Evolutionary conservation across 2,888 invertebrate genomes (phyloP), one percentile per base, ranked within the genome.

Genomic region (Byasa hedistus): DNA sequence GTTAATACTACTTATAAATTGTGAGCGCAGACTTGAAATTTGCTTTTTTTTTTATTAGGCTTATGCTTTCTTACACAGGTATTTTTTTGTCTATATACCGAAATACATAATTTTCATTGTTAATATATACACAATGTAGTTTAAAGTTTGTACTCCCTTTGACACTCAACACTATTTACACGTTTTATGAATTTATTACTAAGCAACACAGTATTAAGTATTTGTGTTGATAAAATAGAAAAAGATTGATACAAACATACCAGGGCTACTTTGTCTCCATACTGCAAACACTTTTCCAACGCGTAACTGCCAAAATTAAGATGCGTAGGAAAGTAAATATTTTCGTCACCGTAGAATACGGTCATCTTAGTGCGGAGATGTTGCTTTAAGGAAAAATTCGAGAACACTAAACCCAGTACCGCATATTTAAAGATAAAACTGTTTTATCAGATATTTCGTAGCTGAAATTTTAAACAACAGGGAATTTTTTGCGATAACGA

Each of bases 301-400:
- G 76, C 67, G 69, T 78, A 76, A 68, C 73, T 76, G 57, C 86
- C 87, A 73, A 74, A 83, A 71, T 86, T 86, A 74, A 80, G 75
- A 71, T 86, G 81, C 36, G 76, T 69, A 10, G 87, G 85, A 58
- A 83, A 64, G 22, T 65, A 69, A 67, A 77, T 74, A 69, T 78
- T 73, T 66, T 75, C 72, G 48, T 77, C 76, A 48, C 80, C 81
- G 64, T 75, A 79, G 69, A 84, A 74, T 44, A 84, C 74, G 24
- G 72, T 72, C 65, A 65, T 65, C 23, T 48, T 65, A 44, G 60
- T 57, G 61, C 4, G 23, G 22, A 54, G 12, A 3, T 54, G 52
- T 54, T 2, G 36, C 32, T 57, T 57, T 57, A 39, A 57, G 27
- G n/a, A 48, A n/a, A 48, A 48, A 48, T n/a, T 5, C 19, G n/a